These are phyloP conservation scores for Calliphora vicina DNA, from an alignment of 1,140 invertebrate species.

Conservation along the genomic window DNA sequence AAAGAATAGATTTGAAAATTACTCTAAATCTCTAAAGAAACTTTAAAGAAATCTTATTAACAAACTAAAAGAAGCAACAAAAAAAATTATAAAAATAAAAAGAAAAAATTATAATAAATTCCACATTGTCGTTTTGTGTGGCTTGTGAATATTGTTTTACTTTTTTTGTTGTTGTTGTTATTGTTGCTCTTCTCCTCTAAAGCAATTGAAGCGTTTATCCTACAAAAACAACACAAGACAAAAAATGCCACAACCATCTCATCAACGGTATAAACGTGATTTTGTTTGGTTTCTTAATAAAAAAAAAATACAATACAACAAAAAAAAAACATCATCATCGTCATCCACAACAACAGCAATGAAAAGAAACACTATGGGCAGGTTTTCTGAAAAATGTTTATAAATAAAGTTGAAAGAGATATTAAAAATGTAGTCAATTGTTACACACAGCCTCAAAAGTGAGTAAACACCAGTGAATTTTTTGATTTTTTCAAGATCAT, in stretches of 20 bases:
- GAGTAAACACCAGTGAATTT: too few species aligned
- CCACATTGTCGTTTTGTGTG: background rate
- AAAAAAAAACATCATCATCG: background rate
- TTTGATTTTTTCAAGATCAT: too few species aligned
- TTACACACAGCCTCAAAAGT: too few species aligned
- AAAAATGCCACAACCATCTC: conserved; percentile 26
- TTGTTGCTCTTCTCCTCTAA: background rate
- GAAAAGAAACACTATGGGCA: background rate
- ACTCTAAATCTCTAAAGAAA: background rate
- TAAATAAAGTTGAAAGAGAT: background rate
- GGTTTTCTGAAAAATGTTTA: background rate
- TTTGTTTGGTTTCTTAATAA: conserved; percentile 28
- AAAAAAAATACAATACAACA: background rate
- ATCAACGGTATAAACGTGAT: conserved; percentile 35
- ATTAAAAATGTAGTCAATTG: too few species aligned
- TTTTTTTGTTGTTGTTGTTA: background rate
- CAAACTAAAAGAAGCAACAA: background rate
- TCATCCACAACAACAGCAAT: background rate
- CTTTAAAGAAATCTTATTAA: background rate
- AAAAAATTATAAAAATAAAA: background rate
- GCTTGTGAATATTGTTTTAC: background rate
- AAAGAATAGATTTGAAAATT: background rate
- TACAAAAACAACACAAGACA: conserved; percentile 8
- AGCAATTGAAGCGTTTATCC: conserved; percentile 29
- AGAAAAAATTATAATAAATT: background rate